Conservation (phyloP, 2,113 vertebrate species). For the Naja naja region DNA sequence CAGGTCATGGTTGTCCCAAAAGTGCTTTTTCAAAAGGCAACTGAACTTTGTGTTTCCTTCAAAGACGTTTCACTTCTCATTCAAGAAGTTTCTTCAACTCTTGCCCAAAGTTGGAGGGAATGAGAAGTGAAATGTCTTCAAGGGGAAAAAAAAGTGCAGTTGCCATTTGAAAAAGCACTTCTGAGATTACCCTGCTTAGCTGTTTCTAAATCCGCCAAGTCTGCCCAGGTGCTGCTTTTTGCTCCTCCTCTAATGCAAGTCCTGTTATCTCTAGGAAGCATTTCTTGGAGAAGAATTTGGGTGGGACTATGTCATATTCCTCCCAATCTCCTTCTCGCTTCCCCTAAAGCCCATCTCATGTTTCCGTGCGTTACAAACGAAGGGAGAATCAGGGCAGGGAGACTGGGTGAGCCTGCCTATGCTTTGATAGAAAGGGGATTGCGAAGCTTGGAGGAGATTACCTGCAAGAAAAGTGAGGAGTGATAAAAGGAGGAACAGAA, state of each 20-base stretch:
- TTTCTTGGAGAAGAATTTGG: not conserved
- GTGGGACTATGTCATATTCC: too few species aligned
- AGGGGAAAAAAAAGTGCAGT: too few species aligned
- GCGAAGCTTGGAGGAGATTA: not conserved
- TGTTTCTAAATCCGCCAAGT: not conserved
- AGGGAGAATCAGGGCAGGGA: not conserved
- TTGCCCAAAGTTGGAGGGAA: too few species aligned
- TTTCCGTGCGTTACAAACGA: not conserved
- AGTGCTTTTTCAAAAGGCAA: too few species aligned
- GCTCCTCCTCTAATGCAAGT: not conserved
- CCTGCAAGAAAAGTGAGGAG: not conserved
- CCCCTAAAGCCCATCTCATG: not conserved
- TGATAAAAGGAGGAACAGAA: not conserved
- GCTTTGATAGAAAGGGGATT: not conserved
- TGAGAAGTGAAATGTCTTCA: too few species aligned
- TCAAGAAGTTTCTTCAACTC: too few species aligned
- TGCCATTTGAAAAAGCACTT: too few species aligned
- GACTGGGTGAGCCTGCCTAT: not conserved
- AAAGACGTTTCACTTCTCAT: too few species aligned
- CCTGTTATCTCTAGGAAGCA: not conserved
- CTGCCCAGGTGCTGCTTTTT: not conserved
- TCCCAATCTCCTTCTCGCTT: not conserved
- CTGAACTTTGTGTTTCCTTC: too few species aligned
- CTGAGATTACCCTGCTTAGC: not conserved
- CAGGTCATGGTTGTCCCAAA: too few species aligned